Evolutionary conservation across 1,140 invertebrate genomes (phyloP), one percentile per base, ranked within the genome.

Genomic region (Neotoxoptera formosana): DNA sequence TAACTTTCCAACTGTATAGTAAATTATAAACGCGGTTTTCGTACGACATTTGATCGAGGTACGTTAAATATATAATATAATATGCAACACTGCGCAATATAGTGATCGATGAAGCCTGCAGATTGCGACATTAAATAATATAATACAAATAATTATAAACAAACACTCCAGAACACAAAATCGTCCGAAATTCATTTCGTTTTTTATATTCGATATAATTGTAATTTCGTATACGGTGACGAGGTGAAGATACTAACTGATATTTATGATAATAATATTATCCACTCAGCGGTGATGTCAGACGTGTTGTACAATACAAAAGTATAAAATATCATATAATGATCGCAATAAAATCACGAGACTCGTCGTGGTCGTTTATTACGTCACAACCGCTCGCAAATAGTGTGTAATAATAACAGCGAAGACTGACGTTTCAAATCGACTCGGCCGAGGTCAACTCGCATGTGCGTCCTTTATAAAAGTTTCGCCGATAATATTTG

Each of bases 351-450:
- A 76, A n/a, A 76, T 76, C 60, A 7, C 6, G 83, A 21, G 21
- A 84, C 45, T 84, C 36, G n/a, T n/a, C n/a, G n/a, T n/a, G n/a
- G n/a, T n/a, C n/a, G 34, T 83, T 83, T 83, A 83, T 83, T 83
- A 41, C n/a, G n/a, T n/a, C n/a, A n/a, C 20, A 14, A 7, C 30
- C 30, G 23, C 83, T n/a, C n/a, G n/a, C n/a, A n/a, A n/a, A n/a
- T n/a, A n/a, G n/a, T n/a, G n/a, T n/a, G n/a, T n/a, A 86, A 48
- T n/a, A 47, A 86, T 41, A 41, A 41, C n/a, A 86, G 47, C 20
- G 23, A n/a, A 25, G 84, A n/a, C 21, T 86, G 30, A 86, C 30
- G 14, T 86, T 47, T 30, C 84, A 86, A 86, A 47, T 47, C 36
- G 7, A 30, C 30, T 47, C n/a, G n/a, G 41, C n/a, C 41, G 11